phyloP scores from a whole-genome alignment of 2,797 vertebrate genomes.

The Poeciliopsis presidionis region DNA sequence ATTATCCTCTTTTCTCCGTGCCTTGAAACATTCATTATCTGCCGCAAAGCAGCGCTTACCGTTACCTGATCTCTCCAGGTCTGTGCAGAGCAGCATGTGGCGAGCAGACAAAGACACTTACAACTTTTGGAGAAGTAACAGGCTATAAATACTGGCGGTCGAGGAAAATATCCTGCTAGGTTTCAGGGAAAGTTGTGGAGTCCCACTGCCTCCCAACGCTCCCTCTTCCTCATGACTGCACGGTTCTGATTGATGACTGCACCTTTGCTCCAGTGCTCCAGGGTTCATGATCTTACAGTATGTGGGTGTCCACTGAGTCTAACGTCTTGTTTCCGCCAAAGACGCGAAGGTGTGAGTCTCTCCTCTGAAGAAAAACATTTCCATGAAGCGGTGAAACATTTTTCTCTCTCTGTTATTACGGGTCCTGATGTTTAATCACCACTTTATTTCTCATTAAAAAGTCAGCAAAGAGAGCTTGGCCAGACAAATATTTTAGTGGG shows the following conservation, averaged over 20 bases:
- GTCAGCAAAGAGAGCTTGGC: constrained; percentile 47
- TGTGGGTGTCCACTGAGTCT: constrained; percentile 58
- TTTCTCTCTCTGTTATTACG: constrained; percentile 34
- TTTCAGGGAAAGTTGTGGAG: constrained; percentile 13
- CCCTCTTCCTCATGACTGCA: constrained; percentile 53
- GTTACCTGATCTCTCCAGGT: constrained; percentile 42
- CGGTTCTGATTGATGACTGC: constrained; percentile 72
- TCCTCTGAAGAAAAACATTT: constrained; percentile 13
- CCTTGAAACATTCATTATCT: constrained; percentile 34
- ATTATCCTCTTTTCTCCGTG: constrained; percentile 35
- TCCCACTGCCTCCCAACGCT: constrained; percentile 39
- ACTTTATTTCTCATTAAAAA: constrained; percentile 55
- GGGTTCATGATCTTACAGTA: constrained; percentile 52
- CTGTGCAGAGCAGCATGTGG: constrained; percentile 47
- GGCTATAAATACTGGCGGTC: constrained; percentile 51
- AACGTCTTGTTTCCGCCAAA: constrained; percentile 63
- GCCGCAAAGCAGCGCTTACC: constrained; percentile 19
- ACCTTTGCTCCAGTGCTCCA: constrained; percentile 32
- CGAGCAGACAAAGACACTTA: constrained; percentile 33
- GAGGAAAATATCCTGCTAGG: constrained; percentile 10
- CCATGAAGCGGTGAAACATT: constrained; percentile 4
- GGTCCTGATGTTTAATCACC: constrained; percentile 55
- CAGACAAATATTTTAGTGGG: constrained; percentile 51
- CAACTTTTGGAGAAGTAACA: constrained; percentile 19
- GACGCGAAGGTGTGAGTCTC: constrained; percentile 44